phyloP scores from a whole-genome alignment of 2,113 vertebrate genomes.

The Lipophrys pholis region DNA sequence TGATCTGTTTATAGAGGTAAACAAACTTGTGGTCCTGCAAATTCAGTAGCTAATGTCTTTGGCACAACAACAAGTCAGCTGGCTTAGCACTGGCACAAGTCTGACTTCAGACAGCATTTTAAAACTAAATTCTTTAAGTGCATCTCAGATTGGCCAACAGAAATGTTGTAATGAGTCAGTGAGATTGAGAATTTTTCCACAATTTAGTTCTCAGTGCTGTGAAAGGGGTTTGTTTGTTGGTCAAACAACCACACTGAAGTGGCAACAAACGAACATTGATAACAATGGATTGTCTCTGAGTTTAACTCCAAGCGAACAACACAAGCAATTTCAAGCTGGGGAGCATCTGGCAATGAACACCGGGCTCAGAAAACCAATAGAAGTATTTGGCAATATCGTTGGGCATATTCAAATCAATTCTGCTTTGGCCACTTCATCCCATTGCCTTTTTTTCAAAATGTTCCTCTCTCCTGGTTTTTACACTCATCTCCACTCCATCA shows the following conservation, averaged over 20 bases:
- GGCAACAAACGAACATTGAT: not conserved
- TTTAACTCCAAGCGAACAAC: constrained; percentile 24
- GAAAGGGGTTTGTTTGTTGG: constrained; percentile 9
- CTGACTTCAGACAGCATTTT: constrained; percentile 9
- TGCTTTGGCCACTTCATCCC: constrained; percentile 40
- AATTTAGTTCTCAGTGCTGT: constrained; percentile 1
- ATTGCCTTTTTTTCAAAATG: constrained; percentile 2
- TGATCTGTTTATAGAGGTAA: constrained; percentile 70
- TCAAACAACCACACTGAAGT: not conserved
- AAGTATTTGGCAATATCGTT: constrained; percentile 38
- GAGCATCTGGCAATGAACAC: constrained; percentile 26
- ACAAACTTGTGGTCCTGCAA: constrained; percentile 66
- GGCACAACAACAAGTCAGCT: constrained; percentile 41
- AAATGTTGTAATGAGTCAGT: not conserved
- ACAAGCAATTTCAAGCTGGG: constrained; percentile 41
- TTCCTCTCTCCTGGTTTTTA: constrained; percentile 22
- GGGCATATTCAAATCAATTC: constrained; percentile 52
- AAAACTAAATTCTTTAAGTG: constrained; percentile 16
- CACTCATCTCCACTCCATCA: constrained; percentile 22
- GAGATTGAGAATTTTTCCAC: not conserved
- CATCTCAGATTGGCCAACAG: not conserved
- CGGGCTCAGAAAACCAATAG: constrained; percentile 46
- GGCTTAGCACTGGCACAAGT: constrained; percentile 18
- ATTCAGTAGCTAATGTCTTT: constrained; percentile 71
- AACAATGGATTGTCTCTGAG: constrained; percentile 42